Evolutionary conservation across 2,888 invertebrate species (phyloP), one percentile per base, ranked within the genome.

Genomic region (Neoitamus cyanurus): DNA sequence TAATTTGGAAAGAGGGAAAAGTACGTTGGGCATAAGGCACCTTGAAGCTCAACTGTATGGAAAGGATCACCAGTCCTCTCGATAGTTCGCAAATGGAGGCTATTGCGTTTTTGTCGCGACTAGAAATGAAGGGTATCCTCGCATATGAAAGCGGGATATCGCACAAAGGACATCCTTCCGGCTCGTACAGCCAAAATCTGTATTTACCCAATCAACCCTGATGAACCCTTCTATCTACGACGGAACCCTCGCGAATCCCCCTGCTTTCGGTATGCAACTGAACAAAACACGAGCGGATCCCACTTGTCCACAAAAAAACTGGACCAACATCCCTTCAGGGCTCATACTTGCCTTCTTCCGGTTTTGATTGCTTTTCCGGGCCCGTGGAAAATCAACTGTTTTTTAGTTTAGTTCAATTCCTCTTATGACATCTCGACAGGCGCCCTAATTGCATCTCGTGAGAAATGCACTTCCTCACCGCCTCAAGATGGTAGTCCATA

Each of bases 371-470:
- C 69, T 69, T 69, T 82, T 82, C 82, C 82, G 82, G 69, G 37
- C 68, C 42, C 6, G 13, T 69, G 30, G 69, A 69, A 82, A 82
- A 82, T 69, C 36, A 82, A 69, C 69, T 36, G 69, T 37, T 82
- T 82, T 69, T 82, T 37, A 9, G 5, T 36, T 58, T 9, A 58
- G 20, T 58, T 20, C 6, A 9, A 25, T 58, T 58, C 58, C 42
- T 42, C 42, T 9, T 73, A 37, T 20, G 25, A 80, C 78, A 58
- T 48, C 58, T 80, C 31, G 31, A 58, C 58, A 11, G 42, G 11
- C 68, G 28, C 82, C 37, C 69, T 82, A 82, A 82, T 82, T 82
- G 82, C 82, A 82, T 82, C 82, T 68, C 82, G 82, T 82, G 82
- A 82, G 82, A 37, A 69, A 69, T 82, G 82, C 82, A 82, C 37